These are phyloP conservation scores for Caenorhabditis uteleia DNA, from an alignment of 2,888 invertebrate genomes.

Conservation along the genomic window DNA sequence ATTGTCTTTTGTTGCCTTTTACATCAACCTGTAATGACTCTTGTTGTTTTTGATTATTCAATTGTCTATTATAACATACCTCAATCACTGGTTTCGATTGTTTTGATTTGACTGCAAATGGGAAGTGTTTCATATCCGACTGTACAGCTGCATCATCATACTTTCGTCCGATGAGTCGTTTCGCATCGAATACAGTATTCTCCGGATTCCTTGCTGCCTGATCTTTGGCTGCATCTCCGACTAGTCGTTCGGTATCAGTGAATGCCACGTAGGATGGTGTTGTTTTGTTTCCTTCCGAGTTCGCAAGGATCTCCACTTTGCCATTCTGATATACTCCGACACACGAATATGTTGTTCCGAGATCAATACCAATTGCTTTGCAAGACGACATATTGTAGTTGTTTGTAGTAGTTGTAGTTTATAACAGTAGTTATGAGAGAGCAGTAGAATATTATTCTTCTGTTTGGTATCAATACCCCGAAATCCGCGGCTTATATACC, in stretches of 20 bases:
- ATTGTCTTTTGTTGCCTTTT: constrained; percentile 83
- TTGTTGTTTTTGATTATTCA: too few relatives aligned
- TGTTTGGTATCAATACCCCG: not conserved
- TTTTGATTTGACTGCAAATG: constrained; percentile 58
- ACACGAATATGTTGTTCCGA: constrained; percentile 44
- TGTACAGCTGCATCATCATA: constrained; percentile 71
- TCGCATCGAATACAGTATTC: constrained; percentile 60
- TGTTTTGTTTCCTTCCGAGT: constrained; percentile 77
- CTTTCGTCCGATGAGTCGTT: constrained; percentile 72
- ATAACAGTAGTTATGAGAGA: constrained; percentile 3
- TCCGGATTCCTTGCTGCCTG: constrained; percentile 73
- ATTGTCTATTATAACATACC: too few relatives aligned
- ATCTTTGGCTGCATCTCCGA: constrained; percentile 73
- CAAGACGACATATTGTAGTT: constrained; percentile 33
- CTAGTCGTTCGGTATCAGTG: constrained; percentile 72
- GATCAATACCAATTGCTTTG: constrained; percentile 47
- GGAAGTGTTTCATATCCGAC: constrained; percentile 66
- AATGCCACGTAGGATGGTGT: constrained; percentile 77
- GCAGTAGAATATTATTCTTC: constrained; percentile 2
- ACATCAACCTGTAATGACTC: constrained; percentile 82
- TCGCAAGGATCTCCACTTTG: constrained; percentile 72
- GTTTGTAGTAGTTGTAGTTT: constrained; percentile 3
- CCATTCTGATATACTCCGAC: constrained; percentile 49
- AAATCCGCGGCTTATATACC: constrained; percentile 5
- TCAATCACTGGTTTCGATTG: constrained; percentile 69